A percentile compares a stretch with the other conserved stretches of the same genome.
Evolutionary conservation across 2,113 vertebrate species (phyloP).

Genomic region (Callospermophilus lateralis): DNA sequence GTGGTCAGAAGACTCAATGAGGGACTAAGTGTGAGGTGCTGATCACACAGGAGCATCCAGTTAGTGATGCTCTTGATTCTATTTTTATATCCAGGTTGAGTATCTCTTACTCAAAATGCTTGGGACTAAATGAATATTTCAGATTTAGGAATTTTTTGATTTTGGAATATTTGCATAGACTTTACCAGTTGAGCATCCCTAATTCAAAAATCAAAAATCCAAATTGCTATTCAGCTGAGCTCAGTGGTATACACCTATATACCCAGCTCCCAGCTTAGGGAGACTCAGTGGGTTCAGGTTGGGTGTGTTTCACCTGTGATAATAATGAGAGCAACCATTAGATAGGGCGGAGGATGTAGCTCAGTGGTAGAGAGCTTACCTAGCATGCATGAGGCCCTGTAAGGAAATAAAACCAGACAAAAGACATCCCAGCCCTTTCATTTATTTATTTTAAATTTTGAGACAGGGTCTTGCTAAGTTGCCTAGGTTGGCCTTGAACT

Average conservation of each 20-base stretch:
- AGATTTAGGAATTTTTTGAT: neutral
- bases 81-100: neutral
- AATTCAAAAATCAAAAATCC: neutral
- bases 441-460: neutral
- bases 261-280: too few species aligned
- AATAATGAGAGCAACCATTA: too few species aligned
- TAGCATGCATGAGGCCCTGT: neutral
- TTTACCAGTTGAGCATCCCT: neutral
- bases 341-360: too few species aligned
- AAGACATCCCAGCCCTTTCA: neutral
- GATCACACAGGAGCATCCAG: neutral
- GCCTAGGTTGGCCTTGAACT: neutral
- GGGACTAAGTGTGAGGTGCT: neutral
- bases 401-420: too few species aligned
- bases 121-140: neutral
- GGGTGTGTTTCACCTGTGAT: too few species aligned
- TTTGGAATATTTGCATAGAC: neutral
- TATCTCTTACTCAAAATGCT: neutral
- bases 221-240: too few species aligned
- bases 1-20: neutral
- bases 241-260: too few species aligned
- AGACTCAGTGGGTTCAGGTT: too few species aligned
- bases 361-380: neutral
- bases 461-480: neutral
- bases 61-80: too few species aligned